Conservation (phyloP, 37 sponge, comb jelly and placozoan genomes). For the Halisarca cf. caerulea region DNA sequence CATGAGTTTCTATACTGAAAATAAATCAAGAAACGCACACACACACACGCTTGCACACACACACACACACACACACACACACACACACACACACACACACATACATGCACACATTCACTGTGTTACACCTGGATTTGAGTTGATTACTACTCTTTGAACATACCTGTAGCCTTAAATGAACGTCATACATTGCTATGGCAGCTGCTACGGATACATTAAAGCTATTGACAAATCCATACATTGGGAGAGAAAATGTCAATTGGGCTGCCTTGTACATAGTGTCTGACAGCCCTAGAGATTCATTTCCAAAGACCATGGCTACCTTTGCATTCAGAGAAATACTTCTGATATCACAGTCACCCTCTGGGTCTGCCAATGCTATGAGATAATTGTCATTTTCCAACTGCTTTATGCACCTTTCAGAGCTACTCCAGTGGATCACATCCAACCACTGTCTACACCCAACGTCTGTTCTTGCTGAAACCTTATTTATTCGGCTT, state of each 20-base stretch:
- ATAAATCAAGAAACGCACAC: no score
- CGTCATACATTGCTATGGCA: conserved; percentile 52
- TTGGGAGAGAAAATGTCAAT: conserved; percentile 53
- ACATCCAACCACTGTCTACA: conserved; percentile 60
- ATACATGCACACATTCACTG: no score
- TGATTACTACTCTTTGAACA: background rate
- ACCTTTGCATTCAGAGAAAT: conserved; percentile 23
- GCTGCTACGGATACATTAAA: conserved; percentile 74
- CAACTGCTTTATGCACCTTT: conserved; percentile 41
- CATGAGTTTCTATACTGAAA: no score
- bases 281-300: conserved; percentile 53
- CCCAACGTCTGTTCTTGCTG: conserved; percentile 71
- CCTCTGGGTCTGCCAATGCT: conserved; percentile 31
- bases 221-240: conserved; percentile 80
- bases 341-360: background rate
- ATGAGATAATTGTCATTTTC: conserved; percentile 38
- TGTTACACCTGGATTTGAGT: background rate
- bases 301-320: conserved; percentile 73
- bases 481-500: background rate
- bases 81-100: no score
- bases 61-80: no score
- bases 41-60: no score
- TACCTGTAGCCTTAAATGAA: background rate
- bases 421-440: conserved; percentile 35
- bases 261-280: conserved; percentile 39